Conservation (phyloP, 1,140 invertebrate genomes). For the Macrostomum lignano region DNA sequence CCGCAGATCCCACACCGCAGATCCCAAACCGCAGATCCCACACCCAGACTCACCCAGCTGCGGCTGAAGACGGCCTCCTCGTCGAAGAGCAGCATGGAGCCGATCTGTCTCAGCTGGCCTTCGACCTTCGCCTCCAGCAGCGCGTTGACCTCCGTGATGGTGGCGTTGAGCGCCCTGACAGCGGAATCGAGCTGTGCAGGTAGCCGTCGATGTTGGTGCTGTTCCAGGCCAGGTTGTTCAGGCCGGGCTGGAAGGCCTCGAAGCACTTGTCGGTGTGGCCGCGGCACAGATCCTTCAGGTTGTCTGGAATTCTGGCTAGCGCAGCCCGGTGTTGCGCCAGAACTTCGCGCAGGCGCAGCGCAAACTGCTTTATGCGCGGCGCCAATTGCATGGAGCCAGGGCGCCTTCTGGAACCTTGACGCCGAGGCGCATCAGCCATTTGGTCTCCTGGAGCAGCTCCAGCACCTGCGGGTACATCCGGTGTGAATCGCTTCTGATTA, state of each 20-base stretch:
- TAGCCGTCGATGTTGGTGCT: slow-evolving; percentile 29
- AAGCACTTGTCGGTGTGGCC: slow-evolving; percentile 16
- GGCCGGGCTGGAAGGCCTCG: slow-evolving; percentile 20
- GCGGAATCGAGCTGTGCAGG: slow-evolving; percentile 21
- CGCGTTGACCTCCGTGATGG: slow-evolving; percentile 13
- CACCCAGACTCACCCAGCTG: slow-evolving; percentile 19
- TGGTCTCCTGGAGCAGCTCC: slow-evolving; percentile 23
- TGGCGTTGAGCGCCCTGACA: slow-evolving; percentile 14
- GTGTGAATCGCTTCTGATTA: no score
- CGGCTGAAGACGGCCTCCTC: slow-evolving; percentile 17
- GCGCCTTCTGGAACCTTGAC: slow-evolving; percentile 21
- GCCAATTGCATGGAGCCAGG: slow-evolving; percentile 17
- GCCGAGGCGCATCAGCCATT: slow-evolving; percentile 20
- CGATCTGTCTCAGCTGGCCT: slow-evolving; percentile 14
- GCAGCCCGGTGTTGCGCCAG: slow-evolving; percentile 10
- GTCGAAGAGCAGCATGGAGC: slow-evolving; percentile 21
- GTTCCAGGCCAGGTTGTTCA: slow-evolving; percentile 23
- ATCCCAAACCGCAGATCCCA: no score
- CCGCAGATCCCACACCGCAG: no score
- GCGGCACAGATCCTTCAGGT: slow-evolving; percentile 14
- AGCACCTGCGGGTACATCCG: no score
- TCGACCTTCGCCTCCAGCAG: slow-evolving; percentile 16
- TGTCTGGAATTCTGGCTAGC: slow-evolving; percentile 14
- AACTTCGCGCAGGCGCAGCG: slow-evolving; percentile 17
- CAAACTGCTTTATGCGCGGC: slow-evolving; percentile 22